Conservation (phyloP, 2,797 vertebrate species). For the Uromys caudimaculatus region DNA sequence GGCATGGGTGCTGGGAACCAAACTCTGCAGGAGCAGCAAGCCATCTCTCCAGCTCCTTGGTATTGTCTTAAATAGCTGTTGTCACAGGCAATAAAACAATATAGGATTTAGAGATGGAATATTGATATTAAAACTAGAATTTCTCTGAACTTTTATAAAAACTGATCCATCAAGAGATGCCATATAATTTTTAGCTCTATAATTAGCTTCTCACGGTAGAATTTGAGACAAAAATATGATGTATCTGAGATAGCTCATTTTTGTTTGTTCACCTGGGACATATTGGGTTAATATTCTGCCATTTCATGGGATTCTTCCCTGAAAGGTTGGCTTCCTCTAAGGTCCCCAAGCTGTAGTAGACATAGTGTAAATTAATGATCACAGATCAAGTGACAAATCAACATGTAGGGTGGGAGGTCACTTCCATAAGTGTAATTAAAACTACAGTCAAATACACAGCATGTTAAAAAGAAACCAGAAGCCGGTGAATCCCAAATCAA, state of each 20-base stretch:
- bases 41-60: neutral
- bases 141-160: neutral
- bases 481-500: neutral
- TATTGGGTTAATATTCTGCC: neutral
- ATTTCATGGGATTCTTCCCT: neutral
- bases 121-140: neutral
- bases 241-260: neutral
- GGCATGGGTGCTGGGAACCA: neutral
- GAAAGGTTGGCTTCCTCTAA: neutral
- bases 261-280: too few relatives aligned
- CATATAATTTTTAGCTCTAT: neutral
- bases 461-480: neutral
- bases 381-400: too few relatives aligned
- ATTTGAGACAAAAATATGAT: neutral
- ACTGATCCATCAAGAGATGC: neutral
- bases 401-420: neutral
- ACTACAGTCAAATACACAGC: neutral
- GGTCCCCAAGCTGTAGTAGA: neutral
- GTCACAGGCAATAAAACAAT: neutral
- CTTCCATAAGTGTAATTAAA: too few relatives aligned
- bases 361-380: accelerated
- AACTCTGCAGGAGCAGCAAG: neutral
- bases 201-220: neutral
- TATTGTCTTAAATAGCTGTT: neutral
- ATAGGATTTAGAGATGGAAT: neutral